Conservation (phyloP, 1,140 invertebrate species). For the Temnothorax nylanderi region DNA sequence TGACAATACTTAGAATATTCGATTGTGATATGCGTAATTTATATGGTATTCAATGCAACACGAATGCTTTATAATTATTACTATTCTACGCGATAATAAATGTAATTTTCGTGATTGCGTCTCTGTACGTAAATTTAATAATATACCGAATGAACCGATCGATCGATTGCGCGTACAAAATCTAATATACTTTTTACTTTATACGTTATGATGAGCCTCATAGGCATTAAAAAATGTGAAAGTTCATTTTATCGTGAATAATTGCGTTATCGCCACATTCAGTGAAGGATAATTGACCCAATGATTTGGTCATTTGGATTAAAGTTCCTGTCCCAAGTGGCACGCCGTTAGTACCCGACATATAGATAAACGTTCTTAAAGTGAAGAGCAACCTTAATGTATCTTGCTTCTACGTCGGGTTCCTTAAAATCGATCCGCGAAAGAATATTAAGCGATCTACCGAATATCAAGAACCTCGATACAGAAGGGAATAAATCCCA, state of each 20-base stretch:
- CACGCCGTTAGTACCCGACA: background rate
- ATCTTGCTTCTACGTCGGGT: too few relatives aligned
- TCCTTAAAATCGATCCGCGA: too few relatives aligned
- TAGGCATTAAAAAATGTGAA: background rate
- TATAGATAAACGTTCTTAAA: too few relatives aligned
- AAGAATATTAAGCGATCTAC: too few relatives aligned
- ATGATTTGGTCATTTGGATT: background rate
- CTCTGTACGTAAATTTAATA: slow-evolving; percentile 2
- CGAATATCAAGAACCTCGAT: too few relatives aligned
- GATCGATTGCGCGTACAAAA: background rate
- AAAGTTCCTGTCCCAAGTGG: background rate
- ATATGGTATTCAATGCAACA: background rate
- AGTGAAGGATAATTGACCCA: background rate
- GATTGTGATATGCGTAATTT: background rate
- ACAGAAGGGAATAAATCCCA: too few relatives aligned
- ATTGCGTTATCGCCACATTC: background rate
- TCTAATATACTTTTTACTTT: background rate
- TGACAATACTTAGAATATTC: background rate
- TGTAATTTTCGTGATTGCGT: slow-evolving; percentile 11
- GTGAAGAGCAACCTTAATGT: too few relatives aligned
- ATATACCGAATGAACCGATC: background rate
- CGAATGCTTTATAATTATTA: slow-evolving; percentile 20
- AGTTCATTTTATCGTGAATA: background rate
- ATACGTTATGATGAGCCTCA: background rate
- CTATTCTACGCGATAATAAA: background rate